These are phyloP conservation scores for Apeira syringaria DNA, from an alignment of 2,888 invertebrate genomes.

Conservation along the genomic window DNA sequence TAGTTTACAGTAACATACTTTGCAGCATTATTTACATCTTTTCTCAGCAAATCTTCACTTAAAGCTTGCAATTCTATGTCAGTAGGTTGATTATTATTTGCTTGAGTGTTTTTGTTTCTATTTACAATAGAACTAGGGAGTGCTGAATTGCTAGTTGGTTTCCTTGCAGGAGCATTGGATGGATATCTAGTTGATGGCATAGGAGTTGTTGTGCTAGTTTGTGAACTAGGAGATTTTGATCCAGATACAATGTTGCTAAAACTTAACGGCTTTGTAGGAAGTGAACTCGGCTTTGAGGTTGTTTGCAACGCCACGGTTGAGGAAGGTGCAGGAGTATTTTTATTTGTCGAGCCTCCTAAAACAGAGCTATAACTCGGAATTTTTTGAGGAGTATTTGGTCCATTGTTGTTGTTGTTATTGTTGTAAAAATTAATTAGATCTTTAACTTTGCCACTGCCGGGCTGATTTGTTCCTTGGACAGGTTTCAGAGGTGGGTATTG, in stretches of 20 bases:
- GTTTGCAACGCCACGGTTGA: slow-evolving; percentile 31
- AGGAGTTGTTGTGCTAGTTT: slow-evolving; percentile 30
- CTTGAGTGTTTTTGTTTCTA: slow-evolving; percentile 49
- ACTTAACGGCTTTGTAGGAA: slow-evolving; percentile 52
- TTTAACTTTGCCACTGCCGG: slow-evolving; percentile 58
- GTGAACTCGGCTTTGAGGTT: slow-evolving; percentile 35
- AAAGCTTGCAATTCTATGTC: slow-evolving; percentile 87
- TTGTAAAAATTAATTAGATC: slow-evolving; percentile 70
- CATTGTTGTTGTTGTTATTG: slow-evolving; percentile 34
- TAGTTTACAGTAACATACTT: slow-evolving; percentile 87
- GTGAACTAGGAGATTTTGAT: slow-evolving; percentile 42
- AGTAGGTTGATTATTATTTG: slow-evolving; percentile 53
- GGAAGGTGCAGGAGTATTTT: slow-evolving; percentile 31
- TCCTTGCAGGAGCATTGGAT: slow-evolving; percentile 31
- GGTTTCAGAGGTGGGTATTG: slow-evolving; percentile 49
- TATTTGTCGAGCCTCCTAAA: slow-evolving; percentile 46
- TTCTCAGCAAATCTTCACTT: slow-evolving; percentile 87
- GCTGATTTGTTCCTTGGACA: slow-evolving; percentile 37
- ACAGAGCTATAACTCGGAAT: slow-evolving; percentile 69
- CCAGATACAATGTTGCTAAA: slow-evolving; percentile 62
- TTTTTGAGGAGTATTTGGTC: slow-evolving; percentile 43
- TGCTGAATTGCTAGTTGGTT: slow-evolving; percentile 47
- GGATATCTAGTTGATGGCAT: slow-evolving; percentile 40
- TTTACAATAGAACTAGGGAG: slow-evolving; percentile 76
- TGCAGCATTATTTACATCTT: slow-evolving; percentile 90